These are phyloP conservation scores for Trichonephila inaurata DNA, from an alignment of 1,140 invertebrate species.

Conservation along the genomic window DNA sequence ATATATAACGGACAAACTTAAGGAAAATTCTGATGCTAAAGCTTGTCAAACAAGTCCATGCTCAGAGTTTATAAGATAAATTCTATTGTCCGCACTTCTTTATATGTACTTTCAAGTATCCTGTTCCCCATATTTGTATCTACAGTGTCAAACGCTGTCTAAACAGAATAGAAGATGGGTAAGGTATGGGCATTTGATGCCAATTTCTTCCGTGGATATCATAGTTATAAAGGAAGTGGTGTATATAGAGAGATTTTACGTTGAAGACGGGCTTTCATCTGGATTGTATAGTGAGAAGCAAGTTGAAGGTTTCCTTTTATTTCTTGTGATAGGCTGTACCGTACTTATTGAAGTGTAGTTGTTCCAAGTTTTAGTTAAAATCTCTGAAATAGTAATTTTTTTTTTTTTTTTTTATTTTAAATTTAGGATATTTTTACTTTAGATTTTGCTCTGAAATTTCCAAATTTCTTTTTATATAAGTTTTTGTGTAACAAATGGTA, in stretches of 20 bases:
- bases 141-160: conserved; percentile 76
- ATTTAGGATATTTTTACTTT: too few relatives aligned
- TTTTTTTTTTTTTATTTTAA: too few relatives aligned
- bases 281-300: not conserved
- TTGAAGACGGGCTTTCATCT: conserved; percentile 70
- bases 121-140: conserved; percentile 61
- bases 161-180: conserved; percentile 65
- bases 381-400: too few relatives aligned
- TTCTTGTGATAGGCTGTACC: too few relatives aligned
- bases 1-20: conserved; percentile 40
- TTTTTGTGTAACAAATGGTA: too few relatives aligned
- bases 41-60: conserved; percentile 73
- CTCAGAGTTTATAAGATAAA: conserved; percentile 29
- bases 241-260: conserved; percentile 50
- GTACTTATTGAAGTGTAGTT: too few relatives aligned
- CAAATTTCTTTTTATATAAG: too few relatives aligned
- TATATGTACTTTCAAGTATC: conserved; percentile 53
- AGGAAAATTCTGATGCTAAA: conserved; percentile 35
- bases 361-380: too few relatives aligned
- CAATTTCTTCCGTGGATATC: conserved; percentile 66
- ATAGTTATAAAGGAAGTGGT: conserved; percentile 40
- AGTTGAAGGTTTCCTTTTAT: conserved; percentile 56
- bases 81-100: conserved; percentile 40
- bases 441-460: too few relatives aligned
- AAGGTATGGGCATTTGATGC: conserved; percentile 71